Conservation (phyloP, 2,888 invertebrate species). For the Luperina testacea region DNA sequence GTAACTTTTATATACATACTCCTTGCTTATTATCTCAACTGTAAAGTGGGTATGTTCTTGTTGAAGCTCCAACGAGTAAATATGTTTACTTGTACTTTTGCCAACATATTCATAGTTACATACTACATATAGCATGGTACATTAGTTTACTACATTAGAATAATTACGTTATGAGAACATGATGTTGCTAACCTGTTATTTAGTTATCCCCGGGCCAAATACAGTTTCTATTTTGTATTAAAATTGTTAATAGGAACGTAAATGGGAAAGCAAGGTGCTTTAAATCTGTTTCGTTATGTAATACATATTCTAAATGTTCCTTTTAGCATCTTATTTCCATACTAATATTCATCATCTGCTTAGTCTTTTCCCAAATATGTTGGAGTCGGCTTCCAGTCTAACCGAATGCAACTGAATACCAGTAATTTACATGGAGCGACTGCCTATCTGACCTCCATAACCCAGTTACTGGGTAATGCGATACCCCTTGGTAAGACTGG, state of each 20-base stretch:
- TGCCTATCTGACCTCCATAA: too few relatives aligned
- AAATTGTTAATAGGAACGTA: background rate
- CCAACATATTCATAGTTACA: constrained; percentile 1
- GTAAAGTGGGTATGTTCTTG: background rate
- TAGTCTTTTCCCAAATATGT: too few relatives aligned
- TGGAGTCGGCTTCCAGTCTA: too few relatives aligned
- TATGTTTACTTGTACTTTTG: constrained; percentile 25
- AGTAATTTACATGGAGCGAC: too few relatives aligned
- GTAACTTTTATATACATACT: background rate
- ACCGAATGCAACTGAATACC: too few relatives aligned
- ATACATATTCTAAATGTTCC: background rate
- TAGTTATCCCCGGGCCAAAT: background rate
- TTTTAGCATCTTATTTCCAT: background rate
- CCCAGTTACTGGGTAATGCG: too few relatives aligned
- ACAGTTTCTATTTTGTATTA: background rate
- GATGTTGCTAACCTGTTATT: constrained; percentile 12
- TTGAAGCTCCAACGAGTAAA: background rate
- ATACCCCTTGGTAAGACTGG: too few relatives aligned
- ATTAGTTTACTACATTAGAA: constrained; percentile 10
- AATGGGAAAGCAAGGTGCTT: background rate
- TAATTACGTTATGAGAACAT: constrained; percentile 30
- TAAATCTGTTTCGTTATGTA: background rate
- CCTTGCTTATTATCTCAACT: background rate
- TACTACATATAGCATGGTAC: background rate
- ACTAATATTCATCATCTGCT: background rate